These are phyloP conservation scores for Pollimyrus isidori DNA, from an alignment of 2,113 vertebrate genomes.

Conservation along the genomic window DNA sequence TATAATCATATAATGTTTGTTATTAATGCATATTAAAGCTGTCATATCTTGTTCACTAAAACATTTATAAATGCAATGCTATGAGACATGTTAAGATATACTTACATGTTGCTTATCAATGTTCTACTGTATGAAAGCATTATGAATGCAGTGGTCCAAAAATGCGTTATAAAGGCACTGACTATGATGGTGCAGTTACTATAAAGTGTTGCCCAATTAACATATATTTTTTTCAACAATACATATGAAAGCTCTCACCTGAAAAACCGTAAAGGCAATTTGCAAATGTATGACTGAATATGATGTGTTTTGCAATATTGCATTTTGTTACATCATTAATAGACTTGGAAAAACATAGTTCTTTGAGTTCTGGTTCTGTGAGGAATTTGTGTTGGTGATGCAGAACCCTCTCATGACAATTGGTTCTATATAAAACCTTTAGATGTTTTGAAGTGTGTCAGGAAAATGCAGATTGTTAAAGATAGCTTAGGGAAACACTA, in stretches of 20 bases:
- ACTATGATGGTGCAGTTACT: not conserved
- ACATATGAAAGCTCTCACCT: not conserved
- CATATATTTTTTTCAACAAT: not conserved
- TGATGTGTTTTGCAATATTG: conserved; percentile 4
- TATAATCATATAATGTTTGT: not conserved
- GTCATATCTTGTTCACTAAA: not conserved
- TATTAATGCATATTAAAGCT: not conserved
- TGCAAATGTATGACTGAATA: not conserved
- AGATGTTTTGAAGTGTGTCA: conserved; percentile 7
- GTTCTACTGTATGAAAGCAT: not conserved
- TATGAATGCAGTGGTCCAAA: not conserved
- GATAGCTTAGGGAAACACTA: conserved; percentile 2
- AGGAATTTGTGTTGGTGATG: conserved; percentile 9
- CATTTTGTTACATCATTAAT: conserved; percentile 18
- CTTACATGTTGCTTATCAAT: not conserved
- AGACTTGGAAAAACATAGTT: conserved; percentile 5
- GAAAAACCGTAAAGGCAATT: not conserved
- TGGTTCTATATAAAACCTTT: conserved; percentile 10
- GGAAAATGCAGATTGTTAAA: conserved; percentile 3
- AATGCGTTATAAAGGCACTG: not conserved
- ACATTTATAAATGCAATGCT: not conserved
- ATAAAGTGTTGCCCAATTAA: not conserved
- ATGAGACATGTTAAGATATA: not conserved
- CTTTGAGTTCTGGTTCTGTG: conserved; percentile 3
- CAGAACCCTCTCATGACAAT: conserved; percentile 12